Evolutionary conservation across 2,113 vertebrate species (phyloP), one percentile per base, ranked within the genome.

Genomic region (Leuciscus idus): DNA sequence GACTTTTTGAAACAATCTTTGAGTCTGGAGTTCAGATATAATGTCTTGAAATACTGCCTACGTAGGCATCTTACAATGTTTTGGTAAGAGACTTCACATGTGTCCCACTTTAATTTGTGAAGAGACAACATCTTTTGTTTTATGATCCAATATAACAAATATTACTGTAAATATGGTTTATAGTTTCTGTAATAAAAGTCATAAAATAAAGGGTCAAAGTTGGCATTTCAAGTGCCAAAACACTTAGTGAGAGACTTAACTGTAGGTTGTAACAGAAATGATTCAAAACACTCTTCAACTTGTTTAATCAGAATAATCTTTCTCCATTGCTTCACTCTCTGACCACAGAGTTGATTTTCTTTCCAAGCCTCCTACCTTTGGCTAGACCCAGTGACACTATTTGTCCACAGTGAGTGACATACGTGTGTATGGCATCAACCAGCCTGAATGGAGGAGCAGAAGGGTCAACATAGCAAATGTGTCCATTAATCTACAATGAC

Each of bases 381-480:
- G 68, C 64, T 81, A 48, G 59, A 59, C 64, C 85, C 46, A 30
- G 26, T 80, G 55, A 75, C 75, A 72, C 55, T 55, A 50, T 88
- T 83, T 85, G 72, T 88, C 84, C n/a, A 36, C 28, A 62, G 23
- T 84, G 83, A 89, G 76, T 72, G 79, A 87, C 85, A 83, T 26
- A 48, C 72, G 52, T 15, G 33, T 87, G 66, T 84, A 68, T 85
- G 68, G 55, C 30, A 33, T 81, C 84, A 76, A 87, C 89, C 59
- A 61, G 77, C 48, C 52, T 70, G 55, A 55, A 85, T 46, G 39
- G 85, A 83, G 64, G 86, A 85, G 77, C 87, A 89, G 87, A 90
- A 92, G 92, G 92, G 93, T 93, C 93, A 91, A 88, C 85, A 79
- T 89, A 83, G 89, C 90, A 91, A 91, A 94, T 93, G 90, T 90